A percentile compares a stretch with the other conserved stretches of the same genome.
phyloP scores from a whole-genome alignment of 2,113 vertebrate species.

The Scopus umbretta region DNA sequence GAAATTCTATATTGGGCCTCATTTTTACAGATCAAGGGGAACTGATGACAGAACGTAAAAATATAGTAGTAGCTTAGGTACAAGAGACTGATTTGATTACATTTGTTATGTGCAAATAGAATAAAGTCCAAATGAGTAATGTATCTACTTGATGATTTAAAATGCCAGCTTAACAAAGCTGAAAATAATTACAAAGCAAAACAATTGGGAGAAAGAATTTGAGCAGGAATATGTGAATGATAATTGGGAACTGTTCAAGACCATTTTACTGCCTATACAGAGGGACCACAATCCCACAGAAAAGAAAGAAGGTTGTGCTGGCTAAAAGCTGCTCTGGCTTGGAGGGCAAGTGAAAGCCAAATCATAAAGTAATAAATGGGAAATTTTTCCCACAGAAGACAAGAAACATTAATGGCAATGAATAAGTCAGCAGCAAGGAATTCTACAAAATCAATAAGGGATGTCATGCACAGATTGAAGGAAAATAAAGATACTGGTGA shows the following conservation, averaged over 20 bases:
- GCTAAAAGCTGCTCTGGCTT: neutral
- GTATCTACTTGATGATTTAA: slow-evolving; percentile 58
- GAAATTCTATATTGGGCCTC: slow-evolving; percentile 58
- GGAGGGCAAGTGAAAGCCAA: neutral
- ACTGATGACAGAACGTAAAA: slow-evolving; percentile 64
- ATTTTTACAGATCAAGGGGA: slow-evolving; percentile 62
- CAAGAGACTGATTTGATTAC: slow-evolving; percentile 62
- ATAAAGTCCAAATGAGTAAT: slow-evolving; percentile 58
- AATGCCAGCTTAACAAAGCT: slow-evolving; percentile 60
- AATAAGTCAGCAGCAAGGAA: neutral
- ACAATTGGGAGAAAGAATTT: slow-evolving; percentile 46
- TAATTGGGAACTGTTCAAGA: slow-evolving; percentile 21
- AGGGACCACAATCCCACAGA: neutral
- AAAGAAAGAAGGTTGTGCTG: neutral
- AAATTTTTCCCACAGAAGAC: neutral
- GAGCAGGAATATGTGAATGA: slow-evolving; percentile 23
- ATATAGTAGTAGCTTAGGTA: slow-evolving; percentile 65
- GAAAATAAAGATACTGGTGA: neutral
- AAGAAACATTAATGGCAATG: neutral
- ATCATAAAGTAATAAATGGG: neutral
- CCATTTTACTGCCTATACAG: neutral
- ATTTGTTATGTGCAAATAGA: slow-evolving; percentile 67
- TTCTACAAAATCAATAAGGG: neutral
- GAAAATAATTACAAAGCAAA: slow-evolving; percentile 66
- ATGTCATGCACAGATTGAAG: neutral